phyloP scores from a whole-genome alignment of 2,888 invertebrate species.

The Melanostoma mellinum region DNA sequence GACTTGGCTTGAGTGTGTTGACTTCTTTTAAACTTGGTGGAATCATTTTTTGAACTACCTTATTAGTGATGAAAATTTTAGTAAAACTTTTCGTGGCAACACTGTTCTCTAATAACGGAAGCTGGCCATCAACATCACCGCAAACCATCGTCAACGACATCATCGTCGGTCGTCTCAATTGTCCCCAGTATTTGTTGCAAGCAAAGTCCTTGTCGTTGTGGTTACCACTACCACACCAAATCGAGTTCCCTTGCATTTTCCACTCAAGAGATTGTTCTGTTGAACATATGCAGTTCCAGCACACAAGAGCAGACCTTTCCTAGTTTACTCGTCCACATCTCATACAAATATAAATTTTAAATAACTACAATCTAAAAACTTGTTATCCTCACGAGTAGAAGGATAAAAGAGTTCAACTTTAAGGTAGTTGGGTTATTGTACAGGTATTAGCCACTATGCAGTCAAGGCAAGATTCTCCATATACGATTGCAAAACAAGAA shows the following conservation, averaged over 20 bases:
- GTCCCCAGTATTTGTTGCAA: constrained; percentile 25
- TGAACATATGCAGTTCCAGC: neutral
- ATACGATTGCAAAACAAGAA: constrained; percentile 45
- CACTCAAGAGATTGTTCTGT: constrained; percentile 18
- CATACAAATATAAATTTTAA: constrained; percentile 45
- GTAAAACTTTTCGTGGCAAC: constrained; percentile 24
- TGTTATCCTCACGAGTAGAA: constrained; percentile 41
- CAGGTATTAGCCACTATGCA: neutral
- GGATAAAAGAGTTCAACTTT: constrained; percentile 24
- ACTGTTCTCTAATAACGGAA: constrained; percentile 21
- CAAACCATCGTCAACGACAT: constrained; percentile 61
- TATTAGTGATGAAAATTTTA: too few relatives aligned
- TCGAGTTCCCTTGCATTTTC: constrained; percentile 42
- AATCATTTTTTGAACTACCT: too few relatives aligned
- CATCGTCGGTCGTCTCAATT: constrained; percentile 57
- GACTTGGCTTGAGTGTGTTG: too few relatives aligned
- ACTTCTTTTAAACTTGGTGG: too few relatives aligned
- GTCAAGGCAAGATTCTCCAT: constrained; percentile 30
- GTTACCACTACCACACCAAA: neutral
- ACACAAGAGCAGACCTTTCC: neutral
- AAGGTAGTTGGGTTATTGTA: constrained; percentile 1
- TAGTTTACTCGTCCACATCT: constrained; percentile 28
- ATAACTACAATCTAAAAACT: constrained; percentile 53
- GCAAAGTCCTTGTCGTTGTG: constrained; percentile 33
- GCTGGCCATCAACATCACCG: constrained; percentile 59